phyloP scores from a whole-genome alignment of 2,113 vertebrate species.

The Meleagris gallopavo region DNA sequence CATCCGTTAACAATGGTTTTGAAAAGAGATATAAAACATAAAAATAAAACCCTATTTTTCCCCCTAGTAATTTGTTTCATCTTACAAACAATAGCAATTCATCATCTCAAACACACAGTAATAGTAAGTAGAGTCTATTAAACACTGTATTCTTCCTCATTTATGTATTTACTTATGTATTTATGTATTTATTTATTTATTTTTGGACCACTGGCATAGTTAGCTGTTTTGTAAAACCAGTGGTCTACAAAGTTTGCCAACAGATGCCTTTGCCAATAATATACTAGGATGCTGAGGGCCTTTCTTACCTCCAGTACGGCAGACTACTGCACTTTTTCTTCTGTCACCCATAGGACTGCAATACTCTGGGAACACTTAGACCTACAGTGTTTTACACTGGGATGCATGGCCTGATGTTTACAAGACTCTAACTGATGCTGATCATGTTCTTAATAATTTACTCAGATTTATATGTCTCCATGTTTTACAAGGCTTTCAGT shows the following conservation, averaged over 20 bases:
- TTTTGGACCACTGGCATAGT: background rate
- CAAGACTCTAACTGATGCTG: fast-evolving
- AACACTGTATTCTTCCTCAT: background rate
- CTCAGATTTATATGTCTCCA: background rate
- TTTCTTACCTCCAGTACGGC: background rate
- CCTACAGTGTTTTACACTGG: background rate
- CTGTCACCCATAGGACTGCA: background rate
- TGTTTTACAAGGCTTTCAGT: background rate
- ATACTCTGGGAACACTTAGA: background rate
- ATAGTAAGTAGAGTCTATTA: background rate
- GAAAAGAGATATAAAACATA: slow-evolving; percentile 42
- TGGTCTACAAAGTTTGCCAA: background rate
- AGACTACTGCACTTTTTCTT: background rate
- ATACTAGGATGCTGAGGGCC: background rate
- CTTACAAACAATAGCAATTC: slow-evolving; percentile 49
- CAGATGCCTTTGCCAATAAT: background rate
- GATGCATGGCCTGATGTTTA: background rate
- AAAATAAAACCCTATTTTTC: background rate
- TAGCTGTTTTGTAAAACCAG: background rate
- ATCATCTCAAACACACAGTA: background rate
- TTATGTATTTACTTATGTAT: background rate
- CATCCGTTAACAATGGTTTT: slow-evolving; percentile 12
- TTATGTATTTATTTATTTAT: background rate
- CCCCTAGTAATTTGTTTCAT: slow-evolving; percentile 13
- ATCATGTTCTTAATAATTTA: background rate